Percentiles rank a stretch among this genome's conserved stretches.
Evolutionary conservation across 2,888 invertebrate species (phyloP).

Genomic region (Rhyacophila evoluta): DNA sequence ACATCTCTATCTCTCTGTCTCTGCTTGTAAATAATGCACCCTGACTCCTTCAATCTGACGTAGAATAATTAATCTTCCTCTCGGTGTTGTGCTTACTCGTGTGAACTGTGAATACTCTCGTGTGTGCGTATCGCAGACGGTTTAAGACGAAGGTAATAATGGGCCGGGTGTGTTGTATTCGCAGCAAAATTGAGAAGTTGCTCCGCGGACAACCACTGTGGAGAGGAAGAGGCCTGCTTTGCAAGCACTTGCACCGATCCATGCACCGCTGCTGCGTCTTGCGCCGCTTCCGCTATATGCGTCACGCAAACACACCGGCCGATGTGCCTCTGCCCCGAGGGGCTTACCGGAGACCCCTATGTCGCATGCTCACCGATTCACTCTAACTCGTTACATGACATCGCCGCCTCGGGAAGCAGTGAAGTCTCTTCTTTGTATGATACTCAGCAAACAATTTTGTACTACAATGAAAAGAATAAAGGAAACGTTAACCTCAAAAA

Average conservation of each 20-base stretch:
- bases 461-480: conserved; percentile 36
- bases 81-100: conserved; percentile 23
- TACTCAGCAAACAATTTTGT: background rate
- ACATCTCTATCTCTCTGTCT: conserved; percentile 55
- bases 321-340: conserved; percentile 33
- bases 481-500: conserved; percentile 49
- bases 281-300: conserved; percentile 61
- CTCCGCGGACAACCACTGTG: conserved; percentile 81
- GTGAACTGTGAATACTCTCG: conserved; percentile 31
- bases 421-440: background rate
- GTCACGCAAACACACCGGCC: conserved; percentile 59
- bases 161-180: conserved; percentile 50
- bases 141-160: conserved; percentile 42
- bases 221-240: conserved; percentile 86
- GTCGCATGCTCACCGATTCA: conserved; percentile 26
- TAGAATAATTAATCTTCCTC: conserved; percentile 55
- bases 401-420: conserved; percentile 16
- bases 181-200: conserved; percentile 53
- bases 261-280: conserved; percentile 72
- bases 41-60: conserved; percentile 44
- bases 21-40: conserved; percentile 54
- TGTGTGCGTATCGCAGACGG: conserved; percentile 11
- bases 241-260: conserved; percentile 89
- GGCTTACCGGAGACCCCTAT: conserved; percentile 27
- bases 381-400: conserved; percentile 23